Percentiles rank a stretch among this genome's conserved stretches.
Evolutionary conservation across 1,140 invertebrate species (phyloP).

Genomic region (Babylonia areolata): DNA sequence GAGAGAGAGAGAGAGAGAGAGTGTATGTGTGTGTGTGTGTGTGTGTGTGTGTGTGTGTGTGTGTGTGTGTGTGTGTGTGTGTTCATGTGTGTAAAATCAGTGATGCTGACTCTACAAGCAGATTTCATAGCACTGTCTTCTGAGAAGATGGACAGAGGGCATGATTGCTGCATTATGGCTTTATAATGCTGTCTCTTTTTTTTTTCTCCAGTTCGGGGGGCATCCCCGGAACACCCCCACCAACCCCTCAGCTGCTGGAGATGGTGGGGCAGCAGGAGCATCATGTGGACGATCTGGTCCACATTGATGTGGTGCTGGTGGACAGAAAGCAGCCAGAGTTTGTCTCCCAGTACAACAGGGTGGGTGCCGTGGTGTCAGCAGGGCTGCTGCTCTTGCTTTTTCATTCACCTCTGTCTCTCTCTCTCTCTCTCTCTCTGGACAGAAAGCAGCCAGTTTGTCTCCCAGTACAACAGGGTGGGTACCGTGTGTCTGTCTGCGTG

Average conservation of each 20-base stretch:
- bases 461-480: constrained; percentile 79
- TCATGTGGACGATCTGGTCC: constrained; percentile 76
- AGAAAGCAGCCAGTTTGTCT: constrained; percentile 79
- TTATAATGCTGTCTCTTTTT: too few relatives aligned
- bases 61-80: not conserved
- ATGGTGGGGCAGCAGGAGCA: constrained; percentile 50
- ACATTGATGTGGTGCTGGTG: constrained; percentile 80
- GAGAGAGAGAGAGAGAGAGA: too few relatives aligned
- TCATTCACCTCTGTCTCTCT: too few relatives aligned
- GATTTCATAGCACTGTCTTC: too few relatives aligned
- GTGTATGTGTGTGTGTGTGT: constrained; percentile 1
- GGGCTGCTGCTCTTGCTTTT: too few relatives aligned
- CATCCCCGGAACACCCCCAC: constrained; percentile 85
- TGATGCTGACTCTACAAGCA: too few relatives aligned
- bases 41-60: not conserved
- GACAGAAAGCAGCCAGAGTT: constrained; percentile 81
- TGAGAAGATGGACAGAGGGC: too few relatives aligned
- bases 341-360: constrained; percentile 78
- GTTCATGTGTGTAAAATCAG: not conserved
- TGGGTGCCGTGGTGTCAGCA: constrained; percentile 51
- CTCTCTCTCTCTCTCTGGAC: too few relatives aligned
- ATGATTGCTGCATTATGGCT: too few relatives aligned
- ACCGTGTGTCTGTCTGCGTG: not conserved
- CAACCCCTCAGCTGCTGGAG: constrained; percentile 78
- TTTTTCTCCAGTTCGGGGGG: constrained; percentile 18